Percentiles rank a stretch among this genome's conserved stretches.
These are phyloP conservation scores for Dolichopus griseipennis DNA, from an alignment of 2,888 invertebrate genomes.

Conservation along the genomic window DNA sequence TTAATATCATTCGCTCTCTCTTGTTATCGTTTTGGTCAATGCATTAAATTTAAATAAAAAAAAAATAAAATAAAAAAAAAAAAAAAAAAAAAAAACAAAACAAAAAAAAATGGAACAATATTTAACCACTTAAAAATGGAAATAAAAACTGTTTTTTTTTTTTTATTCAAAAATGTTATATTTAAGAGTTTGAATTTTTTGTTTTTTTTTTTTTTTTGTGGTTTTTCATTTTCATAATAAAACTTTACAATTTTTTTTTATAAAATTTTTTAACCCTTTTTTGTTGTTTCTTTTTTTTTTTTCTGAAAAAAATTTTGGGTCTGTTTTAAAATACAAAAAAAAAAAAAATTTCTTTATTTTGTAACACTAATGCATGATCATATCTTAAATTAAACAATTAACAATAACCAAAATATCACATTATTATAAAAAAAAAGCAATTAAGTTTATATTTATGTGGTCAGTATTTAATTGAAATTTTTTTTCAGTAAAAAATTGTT, in stretches of 20 bases:
- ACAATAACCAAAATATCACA: no score
- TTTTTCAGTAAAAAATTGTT: no score
- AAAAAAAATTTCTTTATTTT: no score
- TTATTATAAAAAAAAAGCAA: no score
- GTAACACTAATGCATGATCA: no score
- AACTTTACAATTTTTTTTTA: background rate
- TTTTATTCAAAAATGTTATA: background rate
- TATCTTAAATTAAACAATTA: no score
- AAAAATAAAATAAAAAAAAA: background rate
- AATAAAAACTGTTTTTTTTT: background rate
- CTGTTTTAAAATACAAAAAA: no score
- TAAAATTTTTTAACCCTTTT: background rate
- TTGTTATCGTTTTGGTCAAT: no score
- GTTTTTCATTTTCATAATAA: background rate
- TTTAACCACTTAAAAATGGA: background rate
- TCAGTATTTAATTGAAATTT: no score
- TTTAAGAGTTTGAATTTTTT: background rate
- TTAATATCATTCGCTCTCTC: no score
- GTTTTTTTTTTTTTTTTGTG: background rate
- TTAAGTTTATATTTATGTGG: no score
- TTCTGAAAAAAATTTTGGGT: background rate
- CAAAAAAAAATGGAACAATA: background rate
- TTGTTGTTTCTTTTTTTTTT: background rate
- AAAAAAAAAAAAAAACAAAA: background rate
- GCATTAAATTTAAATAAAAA: background rate